Base-by-base conservation (phyloP, 1,140 invertebrate species). In the Drosophila rhopaloa region DNA sequence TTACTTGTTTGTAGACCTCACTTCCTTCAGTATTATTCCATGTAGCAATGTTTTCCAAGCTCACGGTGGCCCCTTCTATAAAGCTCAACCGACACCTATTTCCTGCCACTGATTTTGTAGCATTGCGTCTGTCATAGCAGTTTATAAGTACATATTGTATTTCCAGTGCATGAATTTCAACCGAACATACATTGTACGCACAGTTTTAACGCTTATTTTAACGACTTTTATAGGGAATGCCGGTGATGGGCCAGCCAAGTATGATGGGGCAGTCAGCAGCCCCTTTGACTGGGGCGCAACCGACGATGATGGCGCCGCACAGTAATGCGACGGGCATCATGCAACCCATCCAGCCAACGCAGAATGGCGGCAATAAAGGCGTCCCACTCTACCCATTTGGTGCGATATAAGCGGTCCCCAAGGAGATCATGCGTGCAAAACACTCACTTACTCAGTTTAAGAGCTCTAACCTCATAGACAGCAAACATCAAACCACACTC, bases 371-470 rank as follows among this genome's bases (percentile, higher is more conserved):
- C 59, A 91, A 90, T 79, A 91, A 92, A 78, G 84, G 67, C 60
- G 79, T 91, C 53, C 86, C 91, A 60, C 73, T 92, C 44, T 91
- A 92, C 91, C 91, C 91, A 71, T 92, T 92, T 81, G 92, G 91
- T 54, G 91, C 91, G 76, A 92, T 92, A 91, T 92, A 92, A 92
- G 77, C 77, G 61, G 73, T 47, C 75, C 71, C 47, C 47, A 10
- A 47, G 62, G 14, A 82, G 65, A 61, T 66, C 16, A 68, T 54
- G 32, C 46, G 61, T 50, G 44, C 73, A 76, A 54, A 44, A 35
- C 44, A 61, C 59, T 63, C 67, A 65, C 54, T 59, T 40, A 62
- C 43, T 57, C 56, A 79, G 55, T 54, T 47, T 77, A 83, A 74
- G 77, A 73, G 77, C 80, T 83, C 58, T 75, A 81, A 88, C 84